A percentile compares a stretch with the other conserved stretches of the same genome.
Evolutionary conservation across 2,888 invertebrate species (phyloP).

Genomic region (Leucophenga montana): DNA sequence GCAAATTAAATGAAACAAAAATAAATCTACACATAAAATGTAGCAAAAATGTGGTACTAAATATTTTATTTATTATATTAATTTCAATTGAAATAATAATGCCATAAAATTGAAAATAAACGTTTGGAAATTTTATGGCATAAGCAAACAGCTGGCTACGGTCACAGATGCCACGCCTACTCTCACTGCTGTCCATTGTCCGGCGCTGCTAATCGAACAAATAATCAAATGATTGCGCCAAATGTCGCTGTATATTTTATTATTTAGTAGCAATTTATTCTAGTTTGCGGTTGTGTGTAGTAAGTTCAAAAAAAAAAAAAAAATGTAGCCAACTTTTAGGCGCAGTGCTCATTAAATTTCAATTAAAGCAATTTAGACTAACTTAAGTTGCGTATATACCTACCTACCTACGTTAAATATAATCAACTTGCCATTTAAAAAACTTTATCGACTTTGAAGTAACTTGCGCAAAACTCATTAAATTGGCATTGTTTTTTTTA

Average conservation of each 20-base stretch:
- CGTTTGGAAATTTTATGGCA: constrained; percentile 22
- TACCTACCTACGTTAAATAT: too few species aligned
- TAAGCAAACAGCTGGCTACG: constrained; percentile 3
- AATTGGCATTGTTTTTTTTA: too few species aligned
- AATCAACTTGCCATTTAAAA: too few species aligned
- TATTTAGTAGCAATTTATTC: neutral
- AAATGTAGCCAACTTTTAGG: too few species aligned
- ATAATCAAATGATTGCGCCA: neutral
- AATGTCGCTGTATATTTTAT: neutral
- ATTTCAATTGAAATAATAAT: neutral
- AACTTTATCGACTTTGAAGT: too few species aligned
- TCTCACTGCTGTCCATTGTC: neutral
- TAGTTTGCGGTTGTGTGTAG: neutral
- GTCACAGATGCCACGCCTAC: neutral
- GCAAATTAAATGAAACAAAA: constrained; percentile 37
- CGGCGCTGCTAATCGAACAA: too few species aligned
- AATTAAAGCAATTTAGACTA: too few species aligned
- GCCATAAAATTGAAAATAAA: neutral
- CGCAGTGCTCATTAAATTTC: too few species aligned
- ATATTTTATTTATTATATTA: constrained; percentile 7
- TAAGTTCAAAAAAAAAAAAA: neutral
- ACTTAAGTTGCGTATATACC: too few species aligned
- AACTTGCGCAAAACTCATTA: too few species aligned
- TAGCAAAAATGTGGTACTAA: neutral
- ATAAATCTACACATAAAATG: constrained; percentile 32